Conservation (phyloP, 1,140 invertebrate genomes). For the Drosophila kurseongensis region DNA sequence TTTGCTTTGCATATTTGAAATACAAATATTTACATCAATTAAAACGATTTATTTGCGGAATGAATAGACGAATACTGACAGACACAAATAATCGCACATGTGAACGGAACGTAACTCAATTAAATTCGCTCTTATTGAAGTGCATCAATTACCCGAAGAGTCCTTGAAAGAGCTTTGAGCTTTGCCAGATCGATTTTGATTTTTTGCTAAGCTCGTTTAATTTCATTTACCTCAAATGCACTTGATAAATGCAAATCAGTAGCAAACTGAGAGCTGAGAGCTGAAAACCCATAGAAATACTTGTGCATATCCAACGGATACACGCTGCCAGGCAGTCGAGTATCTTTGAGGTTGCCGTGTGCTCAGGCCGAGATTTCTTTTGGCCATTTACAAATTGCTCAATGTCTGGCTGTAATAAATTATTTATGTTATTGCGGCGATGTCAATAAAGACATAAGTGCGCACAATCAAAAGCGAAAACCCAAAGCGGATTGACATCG, state of each 20-base stretch:
- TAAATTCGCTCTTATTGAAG: constrained; percentile 35
- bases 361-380: constrained; percentile 21
- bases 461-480: constrained; percentile 72
- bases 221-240: constrained; percentile 56
- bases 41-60: constrained; percentile 37
- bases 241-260: constrained; percentile 61
- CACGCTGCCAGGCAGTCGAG: background rate
- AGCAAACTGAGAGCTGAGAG: constrained; percentile 4
- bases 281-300: constrained; percentile 2
- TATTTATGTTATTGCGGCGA: constrained; percentile 70
- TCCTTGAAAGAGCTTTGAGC: constrained; percentile 41
- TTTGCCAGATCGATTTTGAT: constrained; percentile 9
- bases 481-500: constrained; percentile 61
- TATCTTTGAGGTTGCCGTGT: constrained; percentile 21
- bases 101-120: constrained; percentile 28
- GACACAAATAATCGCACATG: constrained; percentile 19
- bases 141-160: constrained; percentile 40
- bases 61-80: constrained; percentile 16
- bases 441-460: constrained; percentile 81
- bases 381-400: constrained; percentile 75
- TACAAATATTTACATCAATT: constrained; percentile 45
- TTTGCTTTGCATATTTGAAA: constrained; percentile 27
- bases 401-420: constrained; percentile 67
- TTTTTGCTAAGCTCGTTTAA: constrained; percentile 10
- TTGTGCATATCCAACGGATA: constrained; percentile 7